A percentile compares a stretch with the other conserved stretches of the same genome.
These are phyloP conservation scores for Steatocranus sp. DNA, from an alignment of 2,797 vertebrate genomes.

Conservation along the genomic window DNA sequence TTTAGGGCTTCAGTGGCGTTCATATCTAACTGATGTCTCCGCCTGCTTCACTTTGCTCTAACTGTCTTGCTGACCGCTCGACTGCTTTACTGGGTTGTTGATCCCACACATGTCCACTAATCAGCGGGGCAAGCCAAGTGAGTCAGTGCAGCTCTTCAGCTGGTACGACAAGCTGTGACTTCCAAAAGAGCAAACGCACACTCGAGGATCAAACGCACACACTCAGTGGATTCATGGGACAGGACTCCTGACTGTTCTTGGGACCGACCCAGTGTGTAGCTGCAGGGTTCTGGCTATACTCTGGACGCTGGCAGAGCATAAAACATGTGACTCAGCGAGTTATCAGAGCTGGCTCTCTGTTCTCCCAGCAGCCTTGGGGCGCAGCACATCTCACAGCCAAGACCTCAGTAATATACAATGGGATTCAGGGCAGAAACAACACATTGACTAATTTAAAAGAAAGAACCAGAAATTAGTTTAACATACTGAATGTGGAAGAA, in stretches of 20 bases:
- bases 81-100: neutral
- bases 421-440: neutral
- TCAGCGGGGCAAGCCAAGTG: neutral
- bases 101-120: neutral
- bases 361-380: conserved; percentile 16
- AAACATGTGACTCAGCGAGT: conserved; percentile 41
- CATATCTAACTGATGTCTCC: neutral
- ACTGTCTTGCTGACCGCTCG: neutral
- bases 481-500: neutral
- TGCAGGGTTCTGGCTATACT: conserved; percentile 19
- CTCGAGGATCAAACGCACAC: neutral
- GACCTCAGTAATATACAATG: neutral
- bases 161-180: neutral
- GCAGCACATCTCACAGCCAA: neutral
- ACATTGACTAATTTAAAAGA: neutral
- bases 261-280: neutral
- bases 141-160: neutral
- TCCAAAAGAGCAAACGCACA: neutral
- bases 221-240: neutral
- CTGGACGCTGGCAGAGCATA: neutral
- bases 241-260: conserved; percentile 22
- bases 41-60: neutral
- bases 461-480: neutral
- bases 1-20: fast-evolving
- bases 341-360: neutral